Evolutionary conservation across 2,113 vertebrate species (phyloP), one percentile per base, ranked within the genome.

Genomic region (Eudorcas thomsonii): DNA sequence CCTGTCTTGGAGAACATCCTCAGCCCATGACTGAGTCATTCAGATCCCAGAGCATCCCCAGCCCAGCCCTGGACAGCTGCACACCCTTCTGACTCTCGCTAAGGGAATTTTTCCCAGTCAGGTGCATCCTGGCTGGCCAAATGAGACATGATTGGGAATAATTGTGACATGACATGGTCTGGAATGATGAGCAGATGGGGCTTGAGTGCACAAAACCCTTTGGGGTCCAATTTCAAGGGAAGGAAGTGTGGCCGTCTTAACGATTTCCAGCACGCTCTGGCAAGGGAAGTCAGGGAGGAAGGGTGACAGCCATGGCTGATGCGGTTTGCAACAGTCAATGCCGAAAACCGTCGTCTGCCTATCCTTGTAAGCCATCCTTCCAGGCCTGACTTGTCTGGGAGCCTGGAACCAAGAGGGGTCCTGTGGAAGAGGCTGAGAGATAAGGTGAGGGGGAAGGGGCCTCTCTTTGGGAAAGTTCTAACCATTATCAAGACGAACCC

Each of bases 131-230:
- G 92, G 95, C 97, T 97, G 96, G 91, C 54, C 97, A 99, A 98
- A 99, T 97, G 98, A 98, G 96, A 96, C 97, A 78, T 98, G 97
- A 98, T 98, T 98, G 97, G 97, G 94, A 97, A 96, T 99, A 98
- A 98, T 93, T 98, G 97, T 98, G 98, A 98, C 97, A 98, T 97
- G 98, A 98, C 97, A 95, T 87, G 96, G 97, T 95, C 97, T 95
- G 95, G 97, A 98, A 98, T 94, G 92, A 98, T 96, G 96, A 98
- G 95, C 98, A 99, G 98, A 98, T 98, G 98, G 98, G 98, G 62
- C 95, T 98, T 98, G 88, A 97, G 97, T 36, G 28, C 85, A 64
- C 10, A 8, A 91, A 96, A n/a, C 55, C 91, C 91, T 95, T 33
- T 17, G 86, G 92, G 96, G 95, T 96, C 97, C 94, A 88, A 96